phyloP scores from a whole-genome alignment of 2,888 invertebrate species.

The Epiblema foenella region DNA sequence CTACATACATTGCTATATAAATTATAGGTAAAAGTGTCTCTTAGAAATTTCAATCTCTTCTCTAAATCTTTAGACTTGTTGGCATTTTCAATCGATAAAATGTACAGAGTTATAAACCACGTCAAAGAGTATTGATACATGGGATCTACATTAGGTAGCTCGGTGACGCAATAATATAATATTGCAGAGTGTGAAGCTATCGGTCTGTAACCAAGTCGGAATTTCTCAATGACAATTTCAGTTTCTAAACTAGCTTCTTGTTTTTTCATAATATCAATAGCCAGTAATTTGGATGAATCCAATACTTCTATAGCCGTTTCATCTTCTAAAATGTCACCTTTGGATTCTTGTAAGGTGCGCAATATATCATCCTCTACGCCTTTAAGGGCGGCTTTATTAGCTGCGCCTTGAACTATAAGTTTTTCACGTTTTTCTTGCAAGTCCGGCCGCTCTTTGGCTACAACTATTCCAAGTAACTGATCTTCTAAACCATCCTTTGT shows the following conservation, averaged over 20 bases:
- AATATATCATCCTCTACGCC: conserved; percentile 96
- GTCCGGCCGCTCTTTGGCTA: conserved; percentile 93
- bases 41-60: conserved; percentile 88
- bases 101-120: conserved; percentile 94
- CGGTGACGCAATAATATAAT: conserved; percentile 92
- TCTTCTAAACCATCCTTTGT: conserved; percentile 93
- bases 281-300: conserved; percentile 92
- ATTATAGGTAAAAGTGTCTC: conserved; percentile 91
- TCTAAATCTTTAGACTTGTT: conserved; percentile 89
- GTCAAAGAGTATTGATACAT: conserved; percentile 95
- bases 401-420: conserved; percentile 90
- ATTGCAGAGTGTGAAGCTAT: conserved; percentile 92
- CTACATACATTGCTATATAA: conserved; percentile 92
- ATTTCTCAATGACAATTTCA: conserved; percentile 90
- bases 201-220: conserved; percentile 89
- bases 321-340: conserved; percentile 96
- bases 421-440: conserved; percentile 92
- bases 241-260: conserved; percentile 91
- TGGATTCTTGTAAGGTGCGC: conserved; percentile 91
- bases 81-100: conserved; percentile 90
- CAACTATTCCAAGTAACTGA: conserved; percentile 92
- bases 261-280: conserved; percentile 92
- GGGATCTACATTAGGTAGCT: conserved; percentile 93
- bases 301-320: conserved; percentile 94
- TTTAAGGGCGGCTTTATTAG: conserved; percentile 91